These are phyloP conservation scores for Reticulitermes lucifugus DNA, from an alignment of 2,888 invertebrate species.

Conservation along the genomic window DNA sequence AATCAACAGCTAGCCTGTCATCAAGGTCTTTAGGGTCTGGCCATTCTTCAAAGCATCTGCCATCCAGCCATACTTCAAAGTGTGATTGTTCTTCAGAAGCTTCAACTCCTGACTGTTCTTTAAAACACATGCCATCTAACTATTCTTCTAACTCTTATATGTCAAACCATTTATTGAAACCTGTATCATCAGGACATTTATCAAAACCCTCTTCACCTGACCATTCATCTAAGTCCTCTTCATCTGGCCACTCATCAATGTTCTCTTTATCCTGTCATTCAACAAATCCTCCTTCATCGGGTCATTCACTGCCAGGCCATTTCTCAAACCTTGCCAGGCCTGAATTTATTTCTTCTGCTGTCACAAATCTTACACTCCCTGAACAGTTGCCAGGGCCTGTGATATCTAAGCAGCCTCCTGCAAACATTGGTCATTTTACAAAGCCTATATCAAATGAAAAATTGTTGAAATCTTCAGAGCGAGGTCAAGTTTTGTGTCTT, in stretches of 20 bases:
- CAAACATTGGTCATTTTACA: background rate
- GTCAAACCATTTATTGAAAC: no score
- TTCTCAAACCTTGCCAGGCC: background rate
- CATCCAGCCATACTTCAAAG: background rate
- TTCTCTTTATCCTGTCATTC: background rate
- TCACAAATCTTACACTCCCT: background rate
- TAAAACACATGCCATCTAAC: background rate
- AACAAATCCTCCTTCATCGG: background rate
- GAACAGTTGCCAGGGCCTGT: background rate
- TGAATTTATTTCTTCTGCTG: background rate
- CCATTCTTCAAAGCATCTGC: background rate
- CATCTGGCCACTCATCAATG: background rate
- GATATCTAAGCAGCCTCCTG: background rate
- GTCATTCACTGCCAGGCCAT: background rate
- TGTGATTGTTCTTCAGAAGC: background rate
- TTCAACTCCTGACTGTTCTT: background rate
- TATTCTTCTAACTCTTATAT: background rate
- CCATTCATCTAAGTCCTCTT: background rate
- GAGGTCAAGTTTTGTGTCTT: slow-evolving; percentile 42
- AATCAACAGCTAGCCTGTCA: background rate
- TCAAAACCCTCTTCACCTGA: background rate
- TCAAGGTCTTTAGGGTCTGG: background rate
- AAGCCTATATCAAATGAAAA: background rate
- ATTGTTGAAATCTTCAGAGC: background rate
- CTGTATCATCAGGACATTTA: background rate